These are phyloP conservation scores for Centruroides vittatus DNA, from an alignment of 1,140 invertebrate genomes.

Conservation along the genomic window DNA sequence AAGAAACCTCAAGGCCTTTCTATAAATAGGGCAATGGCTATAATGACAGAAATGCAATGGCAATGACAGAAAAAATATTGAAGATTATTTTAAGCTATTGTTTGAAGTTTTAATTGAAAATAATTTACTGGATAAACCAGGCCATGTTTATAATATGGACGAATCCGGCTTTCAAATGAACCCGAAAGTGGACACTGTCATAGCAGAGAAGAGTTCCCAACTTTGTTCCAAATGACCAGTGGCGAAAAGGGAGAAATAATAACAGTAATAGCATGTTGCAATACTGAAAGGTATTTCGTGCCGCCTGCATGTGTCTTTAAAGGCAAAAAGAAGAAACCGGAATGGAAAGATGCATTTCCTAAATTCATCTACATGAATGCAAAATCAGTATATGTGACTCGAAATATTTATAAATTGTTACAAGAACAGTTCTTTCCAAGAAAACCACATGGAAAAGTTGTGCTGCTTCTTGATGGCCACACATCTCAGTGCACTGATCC, in stretches of 20 bases:
- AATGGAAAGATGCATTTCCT: not conserved
- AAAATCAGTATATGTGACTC: too few species aligned
- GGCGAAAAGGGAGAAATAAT: too few species aligned
- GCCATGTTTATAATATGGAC: too few species aligned
- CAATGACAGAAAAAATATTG: not conserved
- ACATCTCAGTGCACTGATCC: not conserved
- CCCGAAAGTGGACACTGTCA: too few species aligned
- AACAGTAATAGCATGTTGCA: too few species aligned
- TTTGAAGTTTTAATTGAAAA: not conserved
- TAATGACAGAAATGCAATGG: too few species aligned
- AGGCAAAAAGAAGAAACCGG: not conserved
- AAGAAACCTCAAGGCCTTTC: not conserved
- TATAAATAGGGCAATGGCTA: not conserved
- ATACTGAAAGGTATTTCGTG: too few species aligned
- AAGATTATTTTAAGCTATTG: not conserved
- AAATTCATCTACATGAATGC: not conserved
- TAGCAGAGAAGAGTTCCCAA: too few species aligned
- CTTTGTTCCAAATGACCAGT: too few species aligned
- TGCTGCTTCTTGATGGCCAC: not conserved
- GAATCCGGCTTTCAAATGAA: too few species aligned
- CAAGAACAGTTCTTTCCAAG: not conserved
- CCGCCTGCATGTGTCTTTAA: too few species aligned
- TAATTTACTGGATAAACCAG: too few species aligned
- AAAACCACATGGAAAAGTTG: not conserved
- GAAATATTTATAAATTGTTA: not conserved